Base-by-base conservation (phyloP, 2,113 vertebrate genomes). In the Sphaerodactylus townsendi region DNA sequence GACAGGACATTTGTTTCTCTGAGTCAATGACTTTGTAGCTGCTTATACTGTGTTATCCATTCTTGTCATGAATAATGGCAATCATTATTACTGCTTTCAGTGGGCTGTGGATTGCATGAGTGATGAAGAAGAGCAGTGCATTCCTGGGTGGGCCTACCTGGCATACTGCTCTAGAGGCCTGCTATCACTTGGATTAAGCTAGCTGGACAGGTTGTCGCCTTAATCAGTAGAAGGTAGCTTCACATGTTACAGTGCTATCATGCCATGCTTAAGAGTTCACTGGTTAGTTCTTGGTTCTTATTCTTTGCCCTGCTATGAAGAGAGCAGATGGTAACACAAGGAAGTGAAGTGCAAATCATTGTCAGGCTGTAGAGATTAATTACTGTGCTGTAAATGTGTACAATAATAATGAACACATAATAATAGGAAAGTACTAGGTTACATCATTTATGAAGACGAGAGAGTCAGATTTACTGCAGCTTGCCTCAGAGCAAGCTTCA, bases 301-400 rank as follows among this genome's bases (percentile, higher is more conserved):
- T 71, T 77, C 2, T 62, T 71, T 84, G 50, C n/a, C 66, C 64
- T 78, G 66, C n/a, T 68, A 78, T 37, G 39, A 48, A 78, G 41
- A 30, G 50, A 30, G 33, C 50, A 84, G 76, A 78, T 72, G 66
- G 75, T 78, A 71, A 84, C 83, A 84, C 83, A 84, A 84, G 75
- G 53, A 78, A 64, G 83, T 5, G 1, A 84, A 71, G 66, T 84
- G 56, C 66, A 84, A 78, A 78, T 78, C 66, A 56, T 62, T 84
- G 83, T 84, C 75, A 84, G 30, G 62, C 66, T 84, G 53, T 23
- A 64, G n/a, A 84, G 66, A 78, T 62, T 78, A 84, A 84, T 84
- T 78, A 78, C 68, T 69, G 30, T 78, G 66, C 72, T 84, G 66
- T 64, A 68, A 64, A 30, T 78, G 62, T 53, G 68, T 71, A 78